Percentiles rank a stretch among this genome's conserved stretches.
phyloP scores from a whole-genome alignment of 2,113 vertebrate genomes.

The Callocephalon fimbriatum region DNA sequence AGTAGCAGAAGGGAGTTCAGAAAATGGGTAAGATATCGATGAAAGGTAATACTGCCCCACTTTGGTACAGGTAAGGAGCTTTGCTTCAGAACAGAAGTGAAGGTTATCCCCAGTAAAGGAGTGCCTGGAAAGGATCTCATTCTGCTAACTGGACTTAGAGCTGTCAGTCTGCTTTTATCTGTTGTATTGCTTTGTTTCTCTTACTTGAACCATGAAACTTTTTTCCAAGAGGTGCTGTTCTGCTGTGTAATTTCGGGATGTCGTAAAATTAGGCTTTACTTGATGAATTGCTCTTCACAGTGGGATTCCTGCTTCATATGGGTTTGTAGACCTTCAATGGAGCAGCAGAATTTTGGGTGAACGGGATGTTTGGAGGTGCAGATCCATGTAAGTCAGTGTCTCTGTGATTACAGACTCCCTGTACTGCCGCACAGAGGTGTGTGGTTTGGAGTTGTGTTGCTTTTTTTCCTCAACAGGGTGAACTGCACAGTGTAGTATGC shows the following conservation, averaged over 20 bases:
- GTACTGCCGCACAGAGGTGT: accelerated
- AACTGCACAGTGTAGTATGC: neutral
- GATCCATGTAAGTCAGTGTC: neutral
- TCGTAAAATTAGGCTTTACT: neutral
- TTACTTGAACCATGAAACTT: neutral
- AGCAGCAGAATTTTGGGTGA: neutral
- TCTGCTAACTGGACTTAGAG: neutral
- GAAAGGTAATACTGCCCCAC: neutral
- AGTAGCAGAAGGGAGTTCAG: neutral
- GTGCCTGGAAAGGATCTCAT: neutral
- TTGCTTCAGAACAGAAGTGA: neutral
- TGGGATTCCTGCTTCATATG: neutral
- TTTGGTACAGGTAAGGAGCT: neutral
- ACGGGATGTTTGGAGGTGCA: neutral
- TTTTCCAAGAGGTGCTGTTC: conserved; percentile 15
- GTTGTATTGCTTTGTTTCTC: neutral
- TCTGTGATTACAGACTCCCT: neutral
- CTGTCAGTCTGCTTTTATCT: neutral
- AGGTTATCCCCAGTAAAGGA: neutral
- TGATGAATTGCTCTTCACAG: neutral
- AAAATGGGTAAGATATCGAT: neutral
- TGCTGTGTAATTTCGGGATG: neutral
- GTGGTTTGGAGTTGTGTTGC: neutral
- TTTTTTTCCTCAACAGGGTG: neutral
- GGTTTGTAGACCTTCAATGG: neutral